phyloP scores from a whole-genome alignment of 2,797 vertebrate species.

The Gambelia wislizenii region DNA sequence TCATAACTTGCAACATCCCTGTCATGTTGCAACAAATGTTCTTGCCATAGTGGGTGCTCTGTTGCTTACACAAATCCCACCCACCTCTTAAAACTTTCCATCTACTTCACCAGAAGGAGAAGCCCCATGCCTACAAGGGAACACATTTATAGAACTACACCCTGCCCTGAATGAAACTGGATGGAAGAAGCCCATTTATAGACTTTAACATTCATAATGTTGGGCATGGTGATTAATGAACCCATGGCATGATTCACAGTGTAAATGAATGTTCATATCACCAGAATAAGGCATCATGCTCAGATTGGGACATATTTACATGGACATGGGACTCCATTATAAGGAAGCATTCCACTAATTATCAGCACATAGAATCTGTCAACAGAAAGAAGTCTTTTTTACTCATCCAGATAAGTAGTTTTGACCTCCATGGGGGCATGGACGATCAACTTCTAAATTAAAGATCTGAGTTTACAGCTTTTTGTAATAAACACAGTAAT shows the following conservation, averaged over 20 bases:
- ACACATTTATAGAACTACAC: not conserved
- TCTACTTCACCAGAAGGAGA: not conserved
- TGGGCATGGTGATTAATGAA: not conserved
- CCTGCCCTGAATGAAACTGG: not conserved
- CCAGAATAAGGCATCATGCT: not conserved
- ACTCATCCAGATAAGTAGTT: not conserved
- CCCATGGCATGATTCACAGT: not conserved
- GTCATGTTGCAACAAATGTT: not conserved
- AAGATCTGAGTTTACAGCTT: conserved; percentile 14
- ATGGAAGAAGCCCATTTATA: not conserved
- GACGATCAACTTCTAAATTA: not conserved
- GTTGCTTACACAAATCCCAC: not conserved
- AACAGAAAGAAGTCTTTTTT: not conserved
- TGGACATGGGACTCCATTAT: not conserved
- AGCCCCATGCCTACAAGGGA: not conserved
- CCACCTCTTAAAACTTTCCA: not conserved
- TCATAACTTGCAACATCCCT: not conserved
- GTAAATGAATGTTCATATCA: not conserved
- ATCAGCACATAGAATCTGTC: not conserved
- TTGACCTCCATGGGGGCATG: not conserved
- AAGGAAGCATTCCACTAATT: not conserved
- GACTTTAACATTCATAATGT: not conserved
- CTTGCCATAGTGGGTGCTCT: not conserved
- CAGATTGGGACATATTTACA: not conserved
- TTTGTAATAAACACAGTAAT: not conserved